These are phyloP conservation scores for Channa argus DNA, from an alignment of 2,113 vertebrate genomes.

Conservation along the genomic window DNA sequence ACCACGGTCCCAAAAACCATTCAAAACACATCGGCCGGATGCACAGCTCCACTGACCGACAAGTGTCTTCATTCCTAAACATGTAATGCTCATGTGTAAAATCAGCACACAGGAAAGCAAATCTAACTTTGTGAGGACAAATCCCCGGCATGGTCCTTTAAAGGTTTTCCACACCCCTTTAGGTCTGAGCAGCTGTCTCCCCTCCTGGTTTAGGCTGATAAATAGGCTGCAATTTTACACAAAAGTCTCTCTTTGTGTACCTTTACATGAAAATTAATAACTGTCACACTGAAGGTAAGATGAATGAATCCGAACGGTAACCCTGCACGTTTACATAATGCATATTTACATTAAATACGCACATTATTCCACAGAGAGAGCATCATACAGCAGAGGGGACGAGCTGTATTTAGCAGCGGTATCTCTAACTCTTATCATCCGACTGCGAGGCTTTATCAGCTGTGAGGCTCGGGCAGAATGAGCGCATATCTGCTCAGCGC, in stretches of 20 bases:
- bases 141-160: constrained; percentile 9
- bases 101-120: too few relatives aligned
- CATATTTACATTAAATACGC: constrained; percentile 70
- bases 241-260: constrained; percentile 52
- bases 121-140: too few relatives aligned
- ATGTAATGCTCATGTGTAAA: too few relatives aligned
- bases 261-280: constrained; percentile 71
- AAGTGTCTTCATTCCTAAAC: too few relatives aligned
- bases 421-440: constrained; percentile 66
- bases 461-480: constrained; percentile 36
- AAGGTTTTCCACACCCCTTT: constrained; percentile 16
- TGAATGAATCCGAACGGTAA: constrained; percentile 58
- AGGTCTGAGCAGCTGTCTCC: constrained; percentile 9
- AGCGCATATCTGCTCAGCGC: constrained; percentile 65
- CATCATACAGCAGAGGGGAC: not conserved
- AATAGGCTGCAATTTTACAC: constrained; percentile 42
- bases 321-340: constrained; percentile 49
- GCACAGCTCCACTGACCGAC: too few relatives aligned
- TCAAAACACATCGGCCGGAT: too few relatives aligned
- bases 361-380: constrained; percentile 33
- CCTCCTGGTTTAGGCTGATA: constrained; percentile 57
- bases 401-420: constrained; percentile 29
- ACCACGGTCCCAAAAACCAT: too few relatives aligned
- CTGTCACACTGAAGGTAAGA: constrained; percentile 61
- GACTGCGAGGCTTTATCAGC: constrained; percentile 58